Base-by-base conservation (phyloP, 2,113 vertebrate genomes). In the Callionymus lyra region DNA sequence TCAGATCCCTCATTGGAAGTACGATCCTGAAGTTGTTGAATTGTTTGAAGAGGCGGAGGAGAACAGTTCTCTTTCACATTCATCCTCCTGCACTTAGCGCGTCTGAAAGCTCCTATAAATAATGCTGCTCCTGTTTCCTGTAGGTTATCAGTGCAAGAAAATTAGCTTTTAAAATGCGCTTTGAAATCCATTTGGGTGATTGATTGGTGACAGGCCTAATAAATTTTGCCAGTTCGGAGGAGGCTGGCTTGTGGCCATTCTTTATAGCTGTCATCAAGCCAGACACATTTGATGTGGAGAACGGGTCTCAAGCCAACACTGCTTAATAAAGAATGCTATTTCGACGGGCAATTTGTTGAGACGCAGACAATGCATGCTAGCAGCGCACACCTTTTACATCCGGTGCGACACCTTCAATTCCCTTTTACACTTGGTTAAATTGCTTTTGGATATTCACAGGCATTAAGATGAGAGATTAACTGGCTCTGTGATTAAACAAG, bases 131-230 rank as follows among this genome's bases (percentile, higher is more conserved):
- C 72, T 32, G 69, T 72, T 70, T 80, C 72, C 70, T 83, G 72
- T 72, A 77, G 78, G 79, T 85, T 87, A 86, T 88, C 83, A 82
- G 82, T 65, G 72, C 70, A 58, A 70, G 74, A 83, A 85, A 86
- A 87, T 86, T 81, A 86, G 85, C 83, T 88, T 86, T 88, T 88
- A 86, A 88, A 88, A 86, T 85, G 85, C 78, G 56, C 74, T 86
- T 86, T 84, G 83, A 86, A 85, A 82, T 83, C 83, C 83, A 85
- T 88, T 86, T 74, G 47, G 60, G 72, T 86, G 86, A 88, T 87
- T 84, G 86, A 88, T 87, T 83, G 70, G 63, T 62, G 77, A 84
- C 60, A 46, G 70, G 63, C 56, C 82, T 82, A 86, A 86, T 88
- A 87, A 70, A 85, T 88, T 85, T 77, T 57, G 77, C 75, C 67